Conservation (phyloP, 1,140 invertebrate genomes). For the Anoplolepis gracilipes region DNA sequence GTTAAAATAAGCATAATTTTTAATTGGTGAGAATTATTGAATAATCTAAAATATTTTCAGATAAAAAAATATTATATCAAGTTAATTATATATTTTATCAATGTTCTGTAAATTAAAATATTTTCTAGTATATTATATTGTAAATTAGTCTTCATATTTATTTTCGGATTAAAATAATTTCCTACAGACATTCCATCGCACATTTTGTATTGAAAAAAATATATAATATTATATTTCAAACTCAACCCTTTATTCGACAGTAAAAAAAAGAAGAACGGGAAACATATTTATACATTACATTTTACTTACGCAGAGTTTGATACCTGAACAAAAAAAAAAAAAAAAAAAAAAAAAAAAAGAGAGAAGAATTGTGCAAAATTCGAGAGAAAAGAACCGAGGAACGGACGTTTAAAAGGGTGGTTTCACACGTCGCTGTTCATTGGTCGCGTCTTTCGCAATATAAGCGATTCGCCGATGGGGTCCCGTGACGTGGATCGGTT, state of each 20-base stretch:
- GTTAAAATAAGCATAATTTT: not conserved
- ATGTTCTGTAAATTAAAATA: not conserved
- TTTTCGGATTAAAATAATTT: not conserved
- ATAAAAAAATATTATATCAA: not conserved
- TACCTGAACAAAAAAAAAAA: not conserved
- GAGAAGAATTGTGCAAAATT: slow-evolving; percentile 6
- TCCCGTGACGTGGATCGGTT: slow-evolving; percentile 5
- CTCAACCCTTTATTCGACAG: not conserved
- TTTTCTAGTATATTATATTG: not conserved
- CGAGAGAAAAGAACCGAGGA: slow-evolving; percentile 11
- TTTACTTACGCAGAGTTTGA: not conserved
- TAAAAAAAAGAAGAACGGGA: not conserved
- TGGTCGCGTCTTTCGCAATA: slow-evolving; percentile 41
- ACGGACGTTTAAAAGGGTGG: slow-evolving; percentile 30
- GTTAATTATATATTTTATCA: not conserved
- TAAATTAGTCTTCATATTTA: not conserved
- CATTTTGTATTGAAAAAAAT: not conserved
- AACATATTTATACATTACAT: not conserved
- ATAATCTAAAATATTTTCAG: slow-evolving; percentile 10
- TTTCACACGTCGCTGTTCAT: slow-evolving; percentile 40
- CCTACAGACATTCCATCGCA: not conserved
- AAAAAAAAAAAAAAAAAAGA: no score
- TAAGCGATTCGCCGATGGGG: slow-evolving; percentile 47
- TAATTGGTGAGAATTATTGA: not conserved
- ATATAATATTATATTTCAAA: not conserved